Conservation (phyloP, 2,888 invertebrate genomes). For the Yponomeuta cagnagella region DNA sequence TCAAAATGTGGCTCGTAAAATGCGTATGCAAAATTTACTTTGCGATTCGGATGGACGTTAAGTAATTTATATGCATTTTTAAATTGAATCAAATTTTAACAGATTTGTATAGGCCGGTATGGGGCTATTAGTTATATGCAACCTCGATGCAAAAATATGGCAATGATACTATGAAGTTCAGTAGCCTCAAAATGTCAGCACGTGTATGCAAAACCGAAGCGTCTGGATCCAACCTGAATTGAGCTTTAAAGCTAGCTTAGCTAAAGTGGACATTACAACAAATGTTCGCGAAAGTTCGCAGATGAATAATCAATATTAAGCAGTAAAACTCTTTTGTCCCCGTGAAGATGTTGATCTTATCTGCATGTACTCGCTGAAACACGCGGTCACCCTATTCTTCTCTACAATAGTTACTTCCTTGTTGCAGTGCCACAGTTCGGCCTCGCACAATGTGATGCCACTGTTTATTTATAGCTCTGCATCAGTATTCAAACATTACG, state of each 20-base stretch:
- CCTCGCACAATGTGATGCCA: slow-evolving; percentile 4
- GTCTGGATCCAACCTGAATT: slow-evolving; percentile 50
- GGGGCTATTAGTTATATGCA: slow-evolving; percentile 34
- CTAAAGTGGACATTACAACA: slow-evolving; percentile 58
- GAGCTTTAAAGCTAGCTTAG: slow-evolving; percentile 25
- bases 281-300: slow-evolving; percentile 29
- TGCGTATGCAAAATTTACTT: not conserved
- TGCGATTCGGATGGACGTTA: no score
- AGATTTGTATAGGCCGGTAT: no score
- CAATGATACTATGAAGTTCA: slow-evolving; percentile 73
- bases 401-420: slow-evolving; percentile 24
- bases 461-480: slow-evolving; percentile 9
- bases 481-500: slow-evolving; percentile 10
- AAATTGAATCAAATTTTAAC: no score
- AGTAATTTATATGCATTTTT: no score
- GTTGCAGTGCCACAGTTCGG: slow-evolving; percentile 29
- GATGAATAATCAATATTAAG: slow-evolving; percentile 30
- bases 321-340: not conserved
- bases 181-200: slow-evolving; percentile 67
- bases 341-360: slow-evolving; percentile 30
- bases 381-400: not conserved
- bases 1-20: slow-evolving; percentile 4
- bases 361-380: slow-evolving; percentile 45
- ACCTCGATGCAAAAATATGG: slow-evolving; percentile 35
- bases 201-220: slow-evolving; percentile 70